phyloP scores from a whole-genome alignment of 2,888 invertebrate genomes.

The Vesta saturnalis region DNA sequence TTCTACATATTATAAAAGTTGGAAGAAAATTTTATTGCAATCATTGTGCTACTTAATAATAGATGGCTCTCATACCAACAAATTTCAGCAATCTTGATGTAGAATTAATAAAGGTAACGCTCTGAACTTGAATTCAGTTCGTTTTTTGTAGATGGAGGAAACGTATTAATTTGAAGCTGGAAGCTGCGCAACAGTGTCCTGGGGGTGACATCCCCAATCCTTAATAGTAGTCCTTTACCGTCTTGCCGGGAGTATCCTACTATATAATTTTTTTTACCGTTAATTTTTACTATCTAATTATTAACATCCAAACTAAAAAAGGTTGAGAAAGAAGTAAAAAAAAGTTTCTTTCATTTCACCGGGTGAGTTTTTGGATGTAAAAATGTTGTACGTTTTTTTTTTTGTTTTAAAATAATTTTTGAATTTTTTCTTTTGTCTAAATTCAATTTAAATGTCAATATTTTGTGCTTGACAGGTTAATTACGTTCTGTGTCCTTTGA shows the following conservation, averaged over 20 bases:
- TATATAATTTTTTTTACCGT: slow-evolving; percentile 28
- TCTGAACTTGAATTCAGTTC: no score
- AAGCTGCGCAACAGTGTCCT: slow-evolving; percentile 55
- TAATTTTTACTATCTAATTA: background rate
- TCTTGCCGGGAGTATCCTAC: slow-evolving; percentile 52
- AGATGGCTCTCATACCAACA: background rate
- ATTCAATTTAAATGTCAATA: background rate
- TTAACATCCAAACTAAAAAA: background rate
- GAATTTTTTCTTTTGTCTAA: background rate
- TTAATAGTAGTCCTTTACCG: slow-evolving; percentile 52
- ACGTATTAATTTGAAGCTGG: slow-evolving; percentile 7
- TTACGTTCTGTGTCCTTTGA: background rate
- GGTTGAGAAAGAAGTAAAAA: background rate
- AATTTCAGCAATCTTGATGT: background rate
- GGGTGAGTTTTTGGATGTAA: background rate
- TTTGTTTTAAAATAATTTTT: background rate
- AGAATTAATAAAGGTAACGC: background rate
- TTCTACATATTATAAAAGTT: no score
- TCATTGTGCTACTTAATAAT: background rate
- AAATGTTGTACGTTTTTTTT: background rate
- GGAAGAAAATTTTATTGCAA: no score
- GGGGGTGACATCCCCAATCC: slow-evolving; percentile 49
- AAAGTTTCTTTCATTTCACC: background rate
- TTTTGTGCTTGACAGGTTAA: background rate
- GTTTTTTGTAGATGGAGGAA: slow-evolving; percentile 18